Evolutionary conservation across 92 coral and sea anemone genomes (phyloP).

Genomic region (Zoanthus sansibaricus): DNA sequence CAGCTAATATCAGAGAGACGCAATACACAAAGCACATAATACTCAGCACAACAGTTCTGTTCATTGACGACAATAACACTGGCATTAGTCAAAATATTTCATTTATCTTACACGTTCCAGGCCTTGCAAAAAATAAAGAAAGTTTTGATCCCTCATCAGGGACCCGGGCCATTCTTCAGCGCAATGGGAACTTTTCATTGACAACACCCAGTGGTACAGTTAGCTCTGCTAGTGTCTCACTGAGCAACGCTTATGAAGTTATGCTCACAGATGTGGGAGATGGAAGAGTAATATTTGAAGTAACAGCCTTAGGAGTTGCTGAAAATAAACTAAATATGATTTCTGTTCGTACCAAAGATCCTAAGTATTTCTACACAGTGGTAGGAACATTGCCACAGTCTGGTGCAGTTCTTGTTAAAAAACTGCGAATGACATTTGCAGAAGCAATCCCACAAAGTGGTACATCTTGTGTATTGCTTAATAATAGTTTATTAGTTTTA

Average conservation of each 20-base stretch:
- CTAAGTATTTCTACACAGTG: constrained; percentile 14
- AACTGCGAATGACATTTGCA: constrained; percentile 16
- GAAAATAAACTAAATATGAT: neutral
- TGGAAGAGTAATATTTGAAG: constrained; percentile 24
- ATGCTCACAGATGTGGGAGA: constrained; percentile 8
- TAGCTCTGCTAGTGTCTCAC: neutral
- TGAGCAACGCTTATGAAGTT: constrained; percentile 6
- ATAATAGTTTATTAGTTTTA: neutral
- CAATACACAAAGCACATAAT: constrained; percentile 2
- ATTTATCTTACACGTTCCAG: constrained; percentile 14
- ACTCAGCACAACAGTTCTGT: constrained; percentile 16
- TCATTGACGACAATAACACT: constrained; percentile 8
- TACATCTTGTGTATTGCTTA: neutral
- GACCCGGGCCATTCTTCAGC: constrained; percentile 21
- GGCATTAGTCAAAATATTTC: constrained; percentile 18
- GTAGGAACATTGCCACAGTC: constrained; percentile 26
- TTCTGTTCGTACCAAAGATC: neutral
- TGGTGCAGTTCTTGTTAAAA: constrained; percentile 30
- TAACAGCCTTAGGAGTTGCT: neutral
- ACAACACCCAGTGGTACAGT: neutral
- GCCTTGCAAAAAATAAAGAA: neutral
- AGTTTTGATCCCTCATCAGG: neutral
- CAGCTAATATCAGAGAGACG: neutral
- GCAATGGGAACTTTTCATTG: constrained; percentile 22
- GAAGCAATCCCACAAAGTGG: constrained; percentile 3